Conservation (phyloP, 2,797 vertebrate species). For the Scomberomorus guttatus region DNA sequence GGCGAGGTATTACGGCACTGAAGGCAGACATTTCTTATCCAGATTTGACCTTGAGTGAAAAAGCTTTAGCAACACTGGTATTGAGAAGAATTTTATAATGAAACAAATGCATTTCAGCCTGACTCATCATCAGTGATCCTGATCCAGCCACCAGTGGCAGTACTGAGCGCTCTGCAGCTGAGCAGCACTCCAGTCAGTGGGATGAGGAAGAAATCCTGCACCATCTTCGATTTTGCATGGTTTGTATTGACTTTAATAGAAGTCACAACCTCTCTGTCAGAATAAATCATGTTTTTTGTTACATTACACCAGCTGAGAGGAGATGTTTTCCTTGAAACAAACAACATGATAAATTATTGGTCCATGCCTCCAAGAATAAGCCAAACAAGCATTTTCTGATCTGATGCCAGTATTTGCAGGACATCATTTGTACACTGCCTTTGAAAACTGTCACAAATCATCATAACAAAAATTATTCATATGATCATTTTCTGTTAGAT, state of each 20-base stretch:
- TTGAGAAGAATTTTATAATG: neutral
- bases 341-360: neutral
- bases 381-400: neutral
- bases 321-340: neutral
- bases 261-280: neutral
- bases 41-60: constrained; percentile 38
- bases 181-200: neutral
- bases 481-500: too few relatives aligned
- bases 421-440: too few relatives aligned
- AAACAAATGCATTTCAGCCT: neutral
- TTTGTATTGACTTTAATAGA: neutral
- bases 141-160: neutral
- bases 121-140: neutral
- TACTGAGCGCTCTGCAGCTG: neutral
- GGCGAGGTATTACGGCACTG: neutral
- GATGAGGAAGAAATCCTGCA: neutral
- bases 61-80: neutral
- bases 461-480: too few relatives aligned
- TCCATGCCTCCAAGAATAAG: neutral
- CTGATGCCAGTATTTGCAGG: neutral
- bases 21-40: neutral
- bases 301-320: neutral
- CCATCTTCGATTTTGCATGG: neutral
- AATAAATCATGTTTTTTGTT: neutral
- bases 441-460: too few relatives aligned